A percentile compares a stretch with the other conserved stretches of the same genome.
These are phyloP conservation scores for Troglohyphantes excavatus DNA, from an alignment of 2,888 invertebrate genomes.

Conservation along the genomic window DNA sequence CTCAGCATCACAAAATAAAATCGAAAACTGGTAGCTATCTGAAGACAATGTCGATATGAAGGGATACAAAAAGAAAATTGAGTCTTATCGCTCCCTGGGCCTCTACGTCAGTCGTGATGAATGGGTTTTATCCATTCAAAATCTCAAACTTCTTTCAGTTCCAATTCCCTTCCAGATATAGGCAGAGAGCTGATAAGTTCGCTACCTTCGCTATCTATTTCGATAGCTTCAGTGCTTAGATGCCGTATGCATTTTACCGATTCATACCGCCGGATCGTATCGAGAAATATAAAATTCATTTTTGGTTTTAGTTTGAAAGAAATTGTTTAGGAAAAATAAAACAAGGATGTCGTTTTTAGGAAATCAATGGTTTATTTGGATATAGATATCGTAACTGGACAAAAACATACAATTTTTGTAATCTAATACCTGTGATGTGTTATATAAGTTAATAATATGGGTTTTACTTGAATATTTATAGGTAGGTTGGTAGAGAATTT, in stretches of 20 bases:
- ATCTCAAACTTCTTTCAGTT: slow-evolving; percentile 62
- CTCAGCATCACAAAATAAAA: slow-evolving; percentile 53
- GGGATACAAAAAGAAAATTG: slow-evolving; percentile 46
- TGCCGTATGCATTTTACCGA: slow-evolving; percentile 50
- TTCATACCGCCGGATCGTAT: neutral
- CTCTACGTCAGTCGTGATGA: slow-evolving; percentile 56
- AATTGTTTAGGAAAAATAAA: slow-evolving; percentile 20
- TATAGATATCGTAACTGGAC: too few species aligned
- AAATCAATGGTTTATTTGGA: too few species aligned
- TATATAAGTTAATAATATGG: too few species aligned
- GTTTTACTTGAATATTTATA: too few species aligned
- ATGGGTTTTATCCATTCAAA: slow-evolving; percentile 75
- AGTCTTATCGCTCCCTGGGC: slow-evolving; percentile 57
- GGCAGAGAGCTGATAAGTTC: slow-evolving; percentile 68
- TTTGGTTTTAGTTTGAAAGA: neutral
- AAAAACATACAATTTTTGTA: too few species aligned
- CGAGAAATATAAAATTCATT: neutral
- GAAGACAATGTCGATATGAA: slow-evolving; percentile 42
- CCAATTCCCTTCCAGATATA: slow-evolving; percentile 49
- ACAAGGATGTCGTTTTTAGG: too few species aligned
- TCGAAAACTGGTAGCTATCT: slow-evolving; percentile 32
- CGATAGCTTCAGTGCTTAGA: neutral
- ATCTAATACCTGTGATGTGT: too few species aligned
- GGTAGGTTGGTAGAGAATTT: too few species aligned
- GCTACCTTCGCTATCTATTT: slow-evolving; percentile 51